Conservation (phyloP, 2,797 vertebrate species). For the Poecilia wingei region DNA sequence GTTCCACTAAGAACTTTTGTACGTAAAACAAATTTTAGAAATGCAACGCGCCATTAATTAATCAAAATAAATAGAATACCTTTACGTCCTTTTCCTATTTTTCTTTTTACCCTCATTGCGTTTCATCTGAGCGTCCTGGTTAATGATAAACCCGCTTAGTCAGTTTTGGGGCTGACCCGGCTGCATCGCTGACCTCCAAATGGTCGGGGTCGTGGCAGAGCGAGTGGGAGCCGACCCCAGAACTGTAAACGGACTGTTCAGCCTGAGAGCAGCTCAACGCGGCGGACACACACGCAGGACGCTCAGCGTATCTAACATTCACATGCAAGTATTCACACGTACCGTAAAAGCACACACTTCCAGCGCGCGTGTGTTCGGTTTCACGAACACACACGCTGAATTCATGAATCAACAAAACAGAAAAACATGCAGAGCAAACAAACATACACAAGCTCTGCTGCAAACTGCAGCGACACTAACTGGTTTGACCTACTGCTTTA, state of each 20-base stretch:
- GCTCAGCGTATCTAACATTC: constrained; percentile 18
- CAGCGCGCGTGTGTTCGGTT: constrained; percentile 21
- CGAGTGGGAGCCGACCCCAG: constrained; percentile 59
- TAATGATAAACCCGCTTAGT: constrained; percentile 38
- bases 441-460: constrained; percentile 60
- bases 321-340: constrained; percentile 41
- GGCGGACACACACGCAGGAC: neutral
- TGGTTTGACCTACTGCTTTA: constrained; percentile 69
- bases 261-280: constrained; percentile 52
- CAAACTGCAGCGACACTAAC: constrained; percentile 71
- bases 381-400: constrained; percentile 15
- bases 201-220: constrained; percentile 59
- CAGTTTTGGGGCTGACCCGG: constrained; percentile 58
- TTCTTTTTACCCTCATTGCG: neutral
- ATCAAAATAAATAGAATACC: neutral
- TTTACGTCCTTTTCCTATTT: neutral
- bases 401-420: constrained; percentile 45
- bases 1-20: no score
- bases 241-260: constrained; percentile 73
- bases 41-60: no score
- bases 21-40: no score
- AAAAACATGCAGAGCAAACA: constrained; percentile 60
- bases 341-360: constrained; percentile 23
- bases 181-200: constrained; percentile 64
- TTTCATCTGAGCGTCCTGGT: constrained; percentile 6